Evolutionary conservation across 2,888 invertebrate species (phyloP).

Genomic region (Eremobia ochroleuca): DNA sequence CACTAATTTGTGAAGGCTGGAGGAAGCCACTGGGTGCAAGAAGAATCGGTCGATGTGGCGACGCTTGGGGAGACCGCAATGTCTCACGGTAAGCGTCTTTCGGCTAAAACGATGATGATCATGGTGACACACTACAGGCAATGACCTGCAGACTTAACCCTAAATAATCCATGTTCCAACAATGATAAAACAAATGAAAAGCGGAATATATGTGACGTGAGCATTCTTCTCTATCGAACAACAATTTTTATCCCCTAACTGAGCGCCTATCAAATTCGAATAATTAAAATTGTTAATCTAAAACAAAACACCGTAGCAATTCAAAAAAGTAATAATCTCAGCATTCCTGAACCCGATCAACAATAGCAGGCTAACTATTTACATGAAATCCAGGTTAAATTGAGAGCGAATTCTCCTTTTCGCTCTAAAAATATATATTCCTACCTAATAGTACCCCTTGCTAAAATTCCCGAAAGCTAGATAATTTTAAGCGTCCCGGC

Average conservation of each 20-base stretch:
- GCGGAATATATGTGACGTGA: not conserved
- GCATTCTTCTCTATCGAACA: constrained; percentile 23
- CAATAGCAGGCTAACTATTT: constrained; percentile 47
- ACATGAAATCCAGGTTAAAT: constrained; percentile 44
- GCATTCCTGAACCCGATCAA: constrained; percentile 13
- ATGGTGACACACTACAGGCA: not conserved
- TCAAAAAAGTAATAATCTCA: constrained; percentile 6
- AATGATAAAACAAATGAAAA: not conserved
- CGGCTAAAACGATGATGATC: not conserved
- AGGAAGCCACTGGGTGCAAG: not conserved
- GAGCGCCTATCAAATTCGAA: constrained; percentile 9
- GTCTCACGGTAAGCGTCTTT: not conserved
- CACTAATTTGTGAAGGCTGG: not conserved
- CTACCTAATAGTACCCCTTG: constrained; percentile 43
- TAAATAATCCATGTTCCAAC: constrained; percentile 3
- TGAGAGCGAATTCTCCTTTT: constrained; percentile 36
- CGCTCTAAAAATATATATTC: constrained; percentile 43
- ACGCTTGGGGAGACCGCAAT: not conserved
- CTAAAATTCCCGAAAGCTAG: constrained; percentile 63
- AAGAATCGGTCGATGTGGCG: not conserved
- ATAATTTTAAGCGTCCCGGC: constrained; percentile 68
- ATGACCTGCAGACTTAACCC: not conserved
- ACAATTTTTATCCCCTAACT: constrained; percentile 18
- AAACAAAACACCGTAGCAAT: no score
- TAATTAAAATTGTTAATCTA: not conserved